Percentiles rank a stretch among this genome's conserved stretches.
Conservation (phyloP, 1,140 invertebrate genomes). For the Polyergus mexicanus region DNA sequence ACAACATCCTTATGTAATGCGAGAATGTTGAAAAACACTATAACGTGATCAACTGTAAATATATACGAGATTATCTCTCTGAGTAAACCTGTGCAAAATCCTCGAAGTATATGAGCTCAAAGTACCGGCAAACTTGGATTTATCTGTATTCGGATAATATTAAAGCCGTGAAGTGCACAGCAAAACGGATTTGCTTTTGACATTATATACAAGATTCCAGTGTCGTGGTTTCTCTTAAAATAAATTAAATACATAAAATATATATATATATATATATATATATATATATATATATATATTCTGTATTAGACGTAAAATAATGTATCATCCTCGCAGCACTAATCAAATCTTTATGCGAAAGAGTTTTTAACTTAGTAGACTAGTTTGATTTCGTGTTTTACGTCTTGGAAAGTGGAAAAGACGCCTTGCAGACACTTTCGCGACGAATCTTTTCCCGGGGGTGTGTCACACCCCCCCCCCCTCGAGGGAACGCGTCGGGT, state of each 20-base stretch:
- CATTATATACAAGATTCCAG: background rate
- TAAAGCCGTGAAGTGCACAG: background rate
- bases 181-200: background rate
- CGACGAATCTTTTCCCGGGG: constrained; percentile 40
- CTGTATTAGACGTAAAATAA: background rate
- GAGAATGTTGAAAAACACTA: constrained; percentile 24
- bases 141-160: background rate
- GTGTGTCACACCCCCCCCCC: background rate
- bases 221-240: background rate
- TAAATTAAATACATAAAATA: background rate
- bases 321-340: background rate
- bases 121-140: background rate
- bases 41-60: background rate
- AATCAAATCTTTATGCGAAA: background rate
- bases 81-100: constrained; percentile 10
- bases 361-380: background rate
- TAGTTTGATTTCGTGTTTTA: constrained; percentile 3
- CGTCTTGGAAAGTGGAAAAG: background rate
- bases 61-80: constrained; percentile 16
- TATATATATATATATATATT: background rate
- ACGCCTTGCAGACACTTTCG: background rate
- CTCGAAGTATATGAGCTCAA: background rate
- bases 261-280: background rate
- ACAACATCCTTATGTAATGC: background rate
- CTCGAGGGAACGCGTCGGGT: constrained; percentile 45